Conservation (phyloP, 1,140 invertebrate species). For the Halesus radiatus region DNA sequence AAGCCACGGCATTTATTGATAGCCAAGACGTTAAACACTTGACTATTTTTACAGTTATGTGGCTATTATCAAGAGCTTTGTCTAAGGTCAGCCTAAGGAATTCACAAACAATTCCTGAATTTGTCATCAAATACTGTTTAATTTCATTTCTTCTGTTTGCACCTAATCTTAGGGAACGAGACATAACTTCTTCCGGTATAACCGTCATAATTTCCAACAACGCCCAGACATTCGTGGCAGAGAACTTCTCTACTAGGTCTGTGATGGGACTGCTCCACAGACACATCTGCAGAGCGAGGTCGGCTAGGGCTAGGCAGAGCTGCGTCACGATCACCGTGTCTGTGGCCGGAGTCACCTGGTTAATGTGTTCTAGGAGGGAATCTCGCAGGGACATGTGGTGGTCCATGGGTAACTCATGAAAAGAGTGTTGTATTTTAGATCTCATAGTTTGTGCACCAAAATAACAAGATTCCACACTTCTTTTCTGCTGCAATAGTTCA, state of each 20-base stretch:
- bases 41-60: slow-evolving; percentile 74
- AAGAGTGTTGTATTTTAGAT: slow-evolving; percentile 93
- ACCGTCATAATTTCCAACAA: slow-evolving; percentile 93
- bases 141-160: slow-evolving; percentile 91
- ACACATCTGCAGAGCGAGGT: slow-evolving; percentile 94
- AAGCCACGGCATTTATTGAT: slow-evolving; percentile 78
- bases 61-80: slow-evolving; percentile 69
- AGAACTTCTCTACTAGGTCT: slow-evolving; percentile 85
- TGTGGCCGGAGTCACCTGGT: slow-evolving; percentile 85
- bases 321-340: slow-evolving; percentile 91
- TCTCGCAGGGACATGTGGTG: slow-evolving; percentile 89
- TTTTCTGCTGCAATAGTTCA: slow-evolving; percentile 88
- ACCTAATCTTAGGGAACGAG: slow-evolving; percentile 86
- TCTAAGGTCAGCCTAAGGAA: slow-evolving; percentile 83
- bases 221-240: slow-evolving; percentile 79
- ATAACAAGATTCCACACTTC: slow-evolving; percentile 92
- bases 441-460: slow-evolving; percentile 98
- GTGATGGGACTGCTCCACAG: slow-evolving; percentile 91
- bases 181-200: slow-evolving; percentile 96
- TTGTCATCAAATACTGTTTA: slow-evolving; percentile 79
- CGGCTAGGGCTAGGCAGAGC: slow-evolving; percentile 92
- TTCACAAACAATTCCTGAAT: slow-evolving; percentile 77
- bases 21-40: slow-evolving; percentile 88
- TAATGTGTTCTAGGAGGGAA: slow-evolving; percentile 92
- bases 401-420: slow-evolving; percentile 91